Conservation (phyloP, 2,797 vertebrate species). For the Tragopan temminckii region DNA sequence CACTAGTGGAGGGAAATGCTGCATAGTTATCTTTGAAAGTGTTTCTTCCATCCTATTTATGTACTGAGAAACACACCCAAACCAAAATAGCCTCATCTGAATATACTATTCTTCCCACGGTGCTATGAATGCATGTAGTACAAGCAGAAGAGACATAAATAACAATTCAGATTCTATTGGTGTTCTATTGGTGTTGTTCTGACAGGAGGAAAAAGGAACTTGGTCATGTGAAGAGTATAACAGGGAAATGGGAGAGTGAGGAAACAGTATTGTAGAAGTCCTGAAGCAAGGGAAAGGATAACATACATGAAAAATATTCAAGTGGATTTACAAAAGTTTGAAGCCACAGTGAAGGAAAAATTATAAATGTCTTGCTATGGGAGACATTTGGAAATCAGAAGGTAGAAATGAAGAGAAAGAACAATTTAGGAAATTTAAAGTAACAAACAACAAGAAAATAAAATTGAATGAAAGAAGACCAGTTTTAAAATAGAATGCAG, state of each 20-base stretch:
- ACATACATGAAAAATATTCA: neutral
- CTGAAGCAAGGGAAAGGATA: neutral
- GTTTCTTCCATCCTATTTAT: neutral
- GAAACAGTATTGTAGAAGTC: neutral
- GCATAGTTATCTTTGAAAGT: constrained; percentile 2
- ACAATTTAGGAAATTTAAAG: accelerated
- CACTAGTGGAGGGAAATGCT: neutral
- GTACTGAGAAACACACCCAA: neutral
- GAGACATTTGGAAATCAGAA: neutral
- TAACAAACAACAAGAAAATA: neutral
- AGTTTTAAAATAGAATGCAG: neutral
- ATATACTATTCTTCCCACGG: accelerated
- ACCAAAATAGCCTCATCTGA: neutral
- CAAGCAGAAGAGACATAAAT: neutral
- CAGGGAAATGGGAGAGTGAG: neutral
- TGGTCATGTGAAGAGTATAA: accelerated
- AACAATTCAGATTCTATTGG: neutral
- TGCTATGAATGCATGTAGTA: accelerated
- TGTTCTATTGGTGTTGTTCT: neutral
- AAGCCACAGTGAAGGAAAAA: neutral
- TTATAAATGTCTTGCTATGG: neutral
- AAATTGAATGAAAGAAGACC: neutral
- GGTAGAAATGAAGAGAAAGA: neutral
- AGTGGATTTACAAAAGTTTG: neutral
- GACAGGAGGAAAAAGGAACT: neutral